phyloP scores from a whole-genome alignment of 2,888 invertebrate species.

The Lordiphosa andalusiaca region DNA sequence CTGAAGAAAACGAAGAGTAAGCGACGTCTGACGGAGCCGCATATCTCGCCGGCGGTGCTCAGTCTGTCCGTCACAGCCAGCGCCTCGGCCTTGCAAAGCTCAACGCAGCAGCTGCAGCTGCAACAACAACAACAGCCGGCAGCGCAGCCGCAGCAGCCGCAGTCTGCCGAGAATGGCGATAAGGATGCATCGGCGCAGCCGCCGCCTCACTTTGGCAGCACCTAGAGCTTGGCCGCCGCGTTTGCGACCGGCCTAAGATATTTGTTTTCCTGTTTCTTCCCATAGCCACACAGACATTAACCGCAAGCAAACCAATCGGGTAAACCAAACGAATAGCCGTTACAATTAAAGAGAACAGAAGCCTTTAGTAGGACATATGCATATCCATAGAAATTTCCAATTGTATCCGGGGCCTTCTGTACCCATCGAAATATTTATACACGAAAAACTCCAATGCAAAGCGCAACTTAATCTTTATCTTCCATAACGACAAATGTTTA shows the following conservation, averaged over 20 bases:
- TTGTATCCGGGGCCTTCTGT: slow-evolving; percentile 13
- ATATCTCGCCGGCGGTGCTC: slow-evolving; percentile 83
- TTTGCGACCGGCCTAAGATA: slow-evolving; percentile 80
- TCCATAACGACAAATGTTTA: slow-evolving; percentile 17
- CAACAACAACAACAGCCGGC: slow-evolving; percentile 53
- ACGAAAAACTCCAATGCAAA: slow-evolving; percentile 30
- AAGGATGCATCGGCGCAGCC: slow-evolving; percentile 66
- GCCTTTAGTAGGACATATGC: slow-evolving; percentile 10
- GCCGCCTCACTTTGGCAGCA: slow-evolving; percentile 53
- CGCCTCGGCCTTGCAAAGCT: slow-evolving; percentile 59
- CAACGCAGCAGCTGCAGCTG: slow-evolving; percentile 30
- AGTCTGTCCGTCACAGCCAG: slow-evolving; percentile 66
- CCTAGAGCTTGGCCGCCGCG: slow-evolving; percentile 77
- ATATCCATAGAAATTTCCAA: slow-evolving; percentile 25
- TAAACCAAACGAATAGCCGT: slow-evolving; percentile 5
- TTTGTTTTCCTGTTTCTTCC: slow-evolving; percentile 80
- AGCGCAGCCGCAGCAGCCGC: slow-evolving; percentile 49
- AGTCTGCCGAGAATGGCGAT: slow-evolving; percentile 83
- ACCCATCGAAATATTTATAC: slow-evolving; percentile 18
- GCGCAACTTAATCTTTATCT: slow-evolving; percentile 26
- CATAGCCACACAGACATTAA: slow-evolving; percentile 40
- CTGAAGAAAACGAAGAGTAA: slow-evolving; percentile 99
- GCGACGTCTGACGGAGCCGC: slow-evolving; percentile 92
- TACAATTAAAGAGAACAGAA: slow-evolving; percentile 17
- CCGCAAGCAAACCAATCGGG: slow-evolving; percentile 17